These are phyloP conservation scores for Taurulus bubalis DNA, from an alignment of 2,113 vertebrate genomes.

Conservation along the genomic window DNA sequence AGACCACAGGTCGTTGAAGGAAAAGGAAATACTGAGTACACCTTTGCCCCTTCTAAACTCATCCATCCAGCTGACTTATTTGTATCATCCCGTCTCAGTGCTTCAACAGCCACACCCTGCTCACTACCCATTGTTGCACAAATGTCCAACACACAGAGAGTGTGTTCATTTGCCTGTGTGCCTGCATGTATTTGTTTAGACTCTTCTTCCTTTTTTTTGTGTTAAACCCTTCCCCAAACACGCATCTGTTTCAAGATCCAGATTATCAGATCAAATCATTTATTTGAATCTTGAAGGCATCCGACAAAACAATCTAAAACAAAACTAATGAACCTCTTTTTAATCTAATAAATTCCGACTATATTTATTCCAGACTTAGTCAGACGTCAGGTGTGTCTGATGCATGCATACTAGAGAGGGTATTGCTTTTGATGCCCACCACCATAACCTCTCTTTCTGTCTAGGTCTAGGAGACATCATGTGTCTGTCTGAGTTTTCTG, in stretches of 20 bases:
- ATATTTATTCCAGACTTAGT: background rate
- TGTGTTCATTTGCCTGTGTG: conserved; percentile 45
- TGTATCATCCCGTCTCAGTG: conserved; percentile 17
- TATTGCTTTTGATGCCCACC: conserved; percentile 11
- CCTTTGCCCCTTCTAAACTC: conserved; percentile 21
- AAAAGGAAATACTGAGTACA: conserved; percentile 38
- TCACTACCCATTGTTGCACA: conserved; percentile 28
- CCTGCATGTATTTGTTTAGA: conserved; percentile 69
- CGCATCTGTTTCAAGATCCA: conserved; percentile 35
- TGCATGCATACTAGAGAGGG: conserved; percentile 53
- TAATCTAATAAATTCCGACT: background rate
- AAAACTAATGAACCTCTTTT: conserved; percentile 16
- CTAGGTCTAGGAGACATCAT: conserved; percentile 28
- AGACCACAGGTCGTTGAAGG: conserved; percentile 68
- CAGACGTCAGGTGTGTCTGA: conserved; percentile 1
- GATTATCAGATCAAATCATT: conserved; percentile 5
- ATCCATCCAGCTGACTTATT: conserved; percentile 44
- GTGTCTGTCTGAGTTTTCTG: conserved; percentile 38
- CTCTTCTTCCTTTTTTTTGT: conserved; percentile 2
- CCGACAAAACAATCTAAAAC: conserved; percentile 6
- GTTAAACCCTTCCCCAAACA: conserved; percentile 1
- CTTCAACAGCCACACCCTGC: conserved; percentile 38
- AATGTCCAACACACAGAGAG: conserved; percentile 38
- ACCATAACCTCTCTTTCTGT: conserved; percentile 34
- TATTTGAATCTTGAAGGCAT: conserved; percentile 17